Conservation (phyloP, 2,888 invertebrate species). For the Xylophagus ater region DNA sequence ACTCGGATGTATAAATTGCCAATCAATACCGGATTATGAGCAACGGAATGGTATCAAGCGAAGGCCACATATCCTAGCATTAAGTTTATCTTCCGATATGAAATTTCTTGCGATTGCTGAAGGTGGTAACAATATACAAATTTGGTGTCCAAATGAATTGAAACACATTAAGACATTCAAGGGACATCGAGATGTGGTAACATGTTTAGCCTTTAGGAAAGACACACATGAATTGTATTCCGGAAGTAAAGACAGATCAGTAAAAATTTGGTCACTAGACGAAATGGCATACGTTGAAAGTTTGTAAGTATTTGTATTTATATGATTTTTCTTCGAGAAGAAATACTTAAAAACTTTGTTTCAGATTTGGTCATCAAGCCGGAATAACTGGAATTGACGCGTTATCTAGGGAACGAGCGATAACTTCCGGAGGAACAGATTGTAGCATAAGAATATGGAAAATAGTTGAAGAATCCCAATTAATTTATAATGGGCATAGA, state of each 20-base stretch:
- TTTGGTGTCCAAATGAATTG: constrained; percentile 73
- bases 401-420: constrained; percentile 69
- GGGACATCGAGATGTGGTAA: constrained; percentile 63
- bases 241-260: constrained; percentile 62
- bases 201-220: constrained; percentile 72
- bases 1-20: constrained; percentile 42
- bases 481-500: constrained; percentile 78
- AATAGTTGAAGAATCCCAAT: constrained; percentile 90
- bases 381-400: constrained; percentile 80
- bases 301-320: constrained; percentile 42
- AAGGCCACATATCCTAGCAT: constrained; percentile 44
- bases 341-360: constrained; percentile 25
- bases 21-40: constrained; percentile 20
- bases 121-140: constrained; percentile 55
- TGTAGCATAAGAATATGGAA: constrained; percentile 88
- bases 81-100: constrained; percentile 67
- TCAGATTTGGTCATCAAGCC: constrained; percentile 75
- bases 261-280: constrained; percentile 92
- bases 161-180: constrained; percentile 67
- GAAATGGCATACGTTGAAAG: constrained; percentile 95
- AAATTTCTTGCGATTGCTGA: constrained; percentile 73
- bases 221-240: constrained; percentile 79
- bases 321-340: constrained; percentile 10
- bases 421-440: constrained; percentile 85
- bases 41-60: constrained; percentile 22